Evolutionary conservation across 2,113 vertebrate genomes (phyloP).

Genomic region (Chelonoidis abingdonii): DNA sequence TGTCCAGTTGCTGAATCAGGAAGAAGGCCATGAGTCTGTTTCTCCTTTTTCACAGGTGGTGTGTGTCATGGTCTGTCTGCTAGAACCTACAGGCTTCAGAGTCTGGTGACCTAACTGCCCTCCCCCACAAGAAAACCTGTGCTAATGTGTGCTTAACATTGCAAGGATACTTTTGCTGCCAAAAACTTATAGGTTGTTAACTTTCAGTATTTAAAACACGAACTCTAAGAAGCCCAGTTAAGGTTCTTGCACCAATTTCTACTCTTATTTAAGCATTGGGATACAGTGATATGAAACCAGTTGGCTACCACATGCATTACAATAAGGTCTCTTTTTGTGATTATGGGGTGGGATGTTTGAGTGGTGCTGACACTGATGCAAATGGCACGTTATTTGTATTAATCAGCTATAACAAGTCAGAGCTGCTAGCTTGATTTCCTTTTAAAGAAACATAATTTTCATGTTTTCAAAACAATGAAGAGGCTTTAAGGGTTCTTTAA

Average conservation of each 20-base stretch:
- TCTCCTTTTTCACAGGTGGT: not conserved
- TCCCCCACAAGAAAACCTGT: conserved; percentile 10
- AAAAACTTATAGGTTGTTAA: conserved; percentile 21
- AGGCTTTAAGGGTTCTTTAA: not conserved
- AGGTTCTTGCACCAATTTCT: fast-evolving
- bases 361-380: not conserved
- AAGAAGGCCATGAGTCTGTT: not conserved
- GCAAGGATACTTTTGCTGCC: not conserved
- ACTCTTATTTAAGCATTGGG: not conserved
- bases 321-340: not conserved
- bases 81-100: not conserved
- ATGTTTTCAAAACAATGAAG: not conserved
- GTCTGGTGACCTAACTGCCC: conserved; percentile 38
- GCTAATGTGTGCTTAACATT: not conserved
- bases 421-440: not conserved
- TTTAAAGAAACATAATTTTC: not conserved
- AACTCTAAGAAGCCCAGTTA: not conserved
- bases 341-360: not conserved
- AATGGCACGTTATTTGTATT: not conserved
- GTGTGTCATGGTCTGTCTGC: too few relatives aligned
- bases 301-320: not conserved
- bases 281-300: not conserved
- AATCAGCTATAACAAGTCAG: not conserved
- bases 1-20: not conserved
- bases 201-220: not conserved